These are phyloP conservation scores for Potorous gilbertii DNA, from an alignment of 2,797 vertebrate genomes.

Conservation along the genomic window DNA sequence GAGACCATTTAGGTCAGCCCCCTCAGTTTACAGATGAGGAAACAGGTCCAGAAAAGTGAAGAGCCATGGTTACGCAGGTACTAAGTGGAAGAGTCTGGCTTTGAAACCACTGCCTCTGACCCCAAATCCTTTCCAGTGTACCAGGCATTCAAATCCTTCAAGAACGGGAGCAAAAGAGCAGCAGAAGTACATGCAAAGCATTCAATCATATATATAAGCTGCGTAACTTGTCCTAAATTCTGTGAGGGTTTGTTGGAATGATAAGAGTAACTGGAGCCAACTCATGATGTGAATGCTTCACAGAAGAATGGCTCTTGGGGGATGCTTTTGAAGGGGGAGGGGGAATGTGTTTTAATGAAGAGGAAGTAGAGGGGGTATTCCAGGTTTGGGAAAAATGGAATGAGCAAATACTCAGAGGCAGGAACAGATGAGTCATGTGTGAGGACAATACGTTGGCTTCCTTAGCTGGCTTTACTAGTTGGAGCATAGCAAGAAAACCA, in stretches of 20 bases:
- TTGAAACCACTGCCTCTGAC: not conserved
- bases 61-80: not conserved
- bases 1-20: not conserved
- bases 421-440: not conserved
- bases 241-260: not conserved
- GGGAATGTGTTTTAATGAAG: not conserved
- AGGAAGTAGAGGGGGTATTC: not conserved
- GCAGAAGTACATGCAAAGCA: not conserved
- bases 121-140: not conserved
- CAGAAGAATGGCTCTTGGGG: not conserved
- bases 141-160: not conserved
- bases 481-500: not conserved
- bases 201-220: not conserved
- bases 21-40: not conserved
- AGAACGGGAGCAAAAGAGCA: not conserved
- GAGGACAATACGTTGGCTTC: not conserved
- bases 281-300: not conserved
- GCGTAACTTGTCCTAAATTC: not conserved
- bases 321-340: not conserved
- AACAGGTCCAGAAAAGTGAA: not conserved
- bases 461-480: not conserved
- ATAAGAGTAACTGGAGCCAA: not conserved
- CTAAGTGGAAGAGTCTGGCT: not conserved
- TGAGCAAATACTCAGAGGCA: not conserved
- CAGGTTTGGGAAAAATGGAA: not conserved